Conservation (phyloP, 2,113 vertebrate genomes). For the Epinephelus fuscoguttatus region DNA sequence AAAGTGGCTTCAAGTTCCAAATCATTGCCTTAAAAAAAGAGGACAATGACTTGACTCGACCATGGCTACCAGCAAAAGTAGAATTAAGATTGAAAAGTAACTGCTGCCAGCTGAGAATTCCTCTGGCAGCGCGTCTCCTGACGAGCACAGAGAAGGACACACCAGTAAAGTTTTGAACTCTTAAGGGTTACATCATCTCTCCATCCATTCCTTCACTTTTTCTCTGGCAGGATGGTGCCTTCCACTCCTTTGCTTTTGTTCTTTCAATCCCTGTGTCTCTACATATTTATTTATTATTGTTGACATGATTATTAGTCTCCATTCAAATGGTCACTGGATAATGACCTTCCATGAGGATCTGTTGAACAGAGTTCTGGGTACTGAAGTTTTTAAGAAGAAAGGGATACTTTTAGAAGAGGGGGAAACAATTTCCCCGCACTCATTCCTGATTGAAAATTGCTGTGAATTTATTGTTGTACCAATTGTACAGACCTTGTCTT, state of each 20-base stretch:
- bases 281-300: conserved; percentile 88
- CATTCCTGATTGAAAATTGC: conserved; percentile 79
- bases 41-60: conserved; percentile 3
- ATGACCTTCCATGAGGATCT: conserved; percentile 82
- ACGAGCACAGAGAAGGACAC: conserved; percentile 33
- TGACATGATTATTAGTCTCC: conserved; percentile 72
- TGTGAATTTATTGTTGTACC: conserved; percentile 81
- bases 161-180: conserved; percentile 11
- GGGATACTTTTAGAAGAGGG: conserved; percentile 49
- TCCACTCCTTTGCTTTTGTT: conserved; percentile 43
- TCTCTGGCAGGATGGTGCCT: conserved; percentile 51
- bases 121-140: conserved; percentile 1
- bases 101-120: conserved; percentile 29
- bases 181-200: conserved; percentile 47
- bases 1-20: conserved; percentile 1
- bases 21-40: conserved; percentile 17
- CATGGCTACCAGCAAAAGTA: not conserved
- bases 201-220: conserved; percentile 35
- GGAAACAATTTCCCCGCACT: conserved; percentile 26
- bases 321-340: conserved; percentile 81
- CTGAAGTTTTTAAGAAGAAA: conserved; percentile 70
- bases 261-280: conserved; percentile 60
- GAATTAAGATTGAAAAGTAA: conserved; percentile 8
- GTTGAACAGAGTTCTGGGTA: conserved; percentile 86
- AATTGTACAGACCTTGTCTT: conserved; percentile 52